phyloP scores from a whole-genome alignment of 1,140 invertebrate species.

The Zeugodacus cucurbitae region DNA sequence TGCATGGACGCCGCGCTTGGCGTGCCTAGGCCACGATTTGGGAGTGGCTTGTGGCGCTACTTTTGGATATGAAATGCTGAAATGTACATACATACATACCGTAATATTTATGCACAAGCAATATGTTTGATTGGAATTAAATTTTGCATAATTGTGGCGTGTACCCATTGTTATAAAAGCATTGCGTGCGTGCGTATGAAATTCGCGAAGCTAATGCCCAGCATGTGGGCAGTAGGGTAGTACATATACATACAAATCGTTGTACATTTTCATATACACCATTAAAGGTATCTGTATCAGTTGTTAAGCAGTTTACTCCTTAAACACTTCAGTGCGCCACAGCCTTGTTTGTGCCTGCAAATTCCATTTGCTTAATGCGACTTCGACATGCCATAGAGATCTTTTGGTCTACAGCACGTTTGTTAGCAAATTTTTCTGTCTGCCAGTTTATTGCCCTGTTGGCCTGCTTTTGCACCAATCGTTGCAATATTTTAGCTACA shows the following conservation, averaged over 20 bases:
- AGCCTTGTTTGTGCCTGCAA: background rate
- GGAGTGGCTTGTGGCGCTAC: slow-evolving; percentile 7
- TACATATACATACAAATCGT: background rate
- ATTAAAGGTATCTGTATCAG: background rate
- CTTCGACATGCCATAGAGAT: background rate
- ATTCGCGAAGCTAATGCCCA: background rate
- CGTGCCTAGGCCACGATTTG: background rate
- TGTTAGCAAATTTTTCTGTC: background rate
- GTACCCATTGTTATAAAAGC: background rate
- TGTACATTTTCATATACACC: background rate
- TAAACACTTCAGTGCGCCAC: background rate
- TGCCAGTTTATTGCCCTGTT: background rate
- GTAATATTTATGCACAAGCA: background rate
- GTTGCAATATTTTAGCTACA: background rate
- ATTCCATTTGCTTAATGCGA: background rate
- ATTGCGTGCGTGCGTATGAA: background rate
- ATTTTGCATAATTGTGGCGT: background rate
- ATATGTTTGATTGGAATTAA: background rate
- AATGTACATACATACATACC: background rate
- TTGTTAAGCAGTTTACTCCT: too few species aligned
- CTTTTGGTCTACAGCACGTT: background rate
- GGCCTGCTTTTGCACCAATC: background rate
- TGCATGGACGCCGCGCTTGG: background rate
- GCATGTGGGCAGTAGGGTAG: background rate
- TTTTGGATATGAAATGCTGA: background rate